These are phyloP conservation scores for Diarsia mendica DNA, from an alignment of 2,888 invertebrate species.

Conservation along the genomic window DNA sequence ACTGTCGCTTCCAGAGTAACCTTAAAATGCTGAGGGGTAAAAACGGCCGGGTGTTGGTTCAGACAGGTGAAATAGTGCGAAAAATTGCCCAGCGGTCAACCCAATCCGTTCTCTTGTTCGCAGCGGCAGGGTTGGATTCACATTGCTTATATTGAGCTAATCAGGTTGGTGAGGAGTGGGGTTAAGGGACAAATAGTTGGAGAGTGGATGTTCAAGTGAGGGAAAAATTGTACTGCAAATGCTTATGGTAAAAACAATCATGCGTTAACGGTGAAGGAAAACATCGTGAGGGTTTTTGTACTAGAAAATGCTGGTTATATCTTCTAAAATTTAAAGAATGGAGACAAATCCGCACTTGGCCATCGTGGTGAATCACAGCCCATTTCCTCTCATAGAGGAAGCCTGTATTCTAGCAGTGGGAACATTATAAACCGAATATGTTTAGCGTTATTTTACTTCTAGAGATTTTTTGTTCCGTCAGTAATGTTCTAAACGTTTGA, in stretches of 20 bases:
- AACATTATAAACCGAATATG: neutral
- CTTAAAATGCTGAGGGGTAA: slow-evolving; percentile 65
- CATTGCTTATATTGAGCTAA: slow-evolving; percentile 63
- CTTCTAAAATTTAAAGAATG: too few relatives aligned
- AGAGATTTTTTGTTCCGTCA: neutral
- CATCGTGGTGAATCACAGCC: too few relatives aligned
- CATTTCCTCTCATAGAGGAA: too few relatives aligned
- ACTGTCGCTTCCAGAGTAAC: slow-evolving; percentile 68
- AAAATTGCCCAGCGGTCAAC: slow-evolving; percentile 85
- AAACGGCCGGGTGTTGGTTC: slow-evolving; percentile 78
- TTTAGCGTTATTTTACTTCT: neutral
- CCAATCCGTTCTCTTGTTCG: slow-evolving; percentile 68
- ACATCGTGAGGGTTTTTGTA: too few relatives aligned
- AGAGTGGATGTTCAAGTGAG: neutral
- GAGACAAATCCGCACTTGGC: too few relatives aligned
- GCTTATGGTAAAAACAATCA: neutral
- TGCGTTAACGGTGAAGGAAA: neutral
- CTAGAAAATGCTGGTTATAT: too few relatives aligned
- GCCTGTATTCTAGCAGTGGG: too few relatives aligned
- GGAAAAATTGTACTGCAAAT: neutral
- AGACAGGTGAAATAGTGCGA: slow-evolving; percentile 89
- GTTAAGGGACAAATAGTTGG: slow-evolving; percentile 8
- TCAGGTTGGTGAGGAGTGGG: slow-evolving; percentile 44
- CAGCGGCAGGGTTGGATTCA: slow-evolving; percentile 58
- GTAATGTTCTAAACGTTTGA: neutral